Base-by-base conservation (phyloP, 2,888 invertebrate species). In the Thyatira batis region DNA sequence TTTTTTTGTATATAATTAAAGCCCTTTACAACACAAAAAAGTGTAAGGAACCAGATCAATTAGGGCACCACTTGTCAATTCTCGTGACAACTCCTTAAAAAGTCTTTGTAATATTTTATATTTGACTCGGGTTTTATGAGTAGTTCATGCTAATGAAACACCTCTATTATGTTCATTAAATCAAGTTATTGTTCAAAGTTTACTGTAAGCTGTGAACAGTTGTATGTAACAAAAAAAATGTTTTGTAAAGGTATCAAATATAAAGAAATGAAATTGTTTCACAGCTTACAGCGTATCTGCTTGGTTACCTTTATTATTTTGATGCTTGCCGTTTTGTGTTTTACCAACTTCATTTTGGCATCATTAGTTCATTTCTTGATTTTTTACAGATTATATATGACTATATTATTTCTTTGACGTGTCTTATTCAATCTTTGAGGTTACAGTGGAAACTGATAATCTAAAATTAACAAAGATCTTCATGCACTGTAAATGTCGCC, bases 131-230 rank as follows among this genome's bases (percentile, higher is more conserved):
- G n/a, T n/a, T n/a, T n/a, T n/a, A n/a, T n/a, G n/a, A n/a, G n/a
- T n/a, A n/a, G n/a, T n/a, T n/a, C n/a, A n/a, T 17, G 13, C 8
- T 3, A 39, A 17, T 39, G 39, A 39, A 39, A 39, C 8, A 39
- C 39, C 8, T 57, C 53, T 63, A 57, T 49, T 51, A 51, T 55
- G 43, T 51, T 52, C 45, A 27, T 58, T 46, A 33, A 27, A 6
- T 1, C 10, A 30, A 30, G 3, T 10, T 11, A 30, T 30, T 30
- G 1, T 30, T 30, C 2, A 30, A 11, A 10, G 2, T 9, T 28
- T 28, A 11, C 20, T 46, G 45, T 46, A 46, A 46, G 25, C 25
- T 46, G 25, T 46, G 23, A 46, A 46, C 25, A 27, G n/a, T 13
- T 13, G 3, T 0, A 33, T n/a, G 4, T 5, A 4, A n/a, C n/a